A percentile compares a stretch with the other conserved stretches of the same genome.
These are phyloP conservation scores for Papilio elwesi DNA, from an alignment of 2,888 invertebrate genomes.

Conservation along the genomic window DNA sequence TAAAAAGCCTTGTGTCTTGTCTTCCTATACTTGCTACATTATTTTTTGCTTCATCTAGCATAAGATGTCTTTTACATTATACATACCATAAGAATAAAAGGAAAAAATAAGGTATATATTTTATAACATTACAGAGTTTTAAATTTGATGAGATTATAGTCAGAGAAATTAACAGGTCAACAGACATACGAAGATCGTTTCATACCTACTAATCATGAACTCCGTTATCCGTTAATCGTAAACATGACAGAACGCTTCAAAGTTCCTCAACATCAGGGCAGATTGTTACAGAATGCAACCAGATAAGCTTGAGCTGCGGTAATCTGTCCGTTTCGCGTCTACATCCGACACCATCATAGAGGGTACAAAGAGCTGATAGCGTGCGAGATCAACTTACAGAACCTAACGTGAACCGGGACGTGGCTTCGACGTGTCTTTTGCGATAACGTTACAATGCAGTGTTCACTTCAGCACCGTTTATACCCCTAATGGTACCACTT, in stretches of 20 bases:
- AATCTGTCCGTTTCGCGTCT: conserved; percentile 42
- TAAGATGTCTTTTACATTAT: no score
- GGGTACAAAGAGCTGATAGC: conserved; percentile 43
- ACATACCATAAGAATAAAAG: no score
- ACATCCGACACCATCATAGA: conserved; percentile 17
- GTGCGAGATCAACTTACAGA: conserved; percentile 61
- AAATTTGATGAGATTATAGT: neutral
- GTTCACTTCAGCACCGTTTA: conserved; percentile 69
- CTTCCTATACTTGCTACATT: no score
- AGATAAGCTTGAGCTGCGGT: conserved; percentile 42
- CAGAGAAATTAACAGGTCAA: neutral
- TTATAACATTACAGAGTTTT: no score
- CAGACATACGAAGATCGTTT: neutral
- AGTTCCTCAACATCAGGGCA: conserved; percentile 38
- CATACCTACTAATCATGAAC: conserved; percentile 12
- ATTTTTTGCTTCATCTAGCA: no score
- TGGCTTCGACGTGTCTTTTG: conserved; percentile 55
- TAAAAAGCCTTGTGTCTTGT: no score
- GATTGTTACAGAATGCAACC: conserved; percentile 23
- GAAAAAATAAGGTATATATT: no score
- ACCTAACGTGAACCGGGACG: conserved; percentile 58
- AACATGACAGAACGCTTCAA: conserved; percentile 40
- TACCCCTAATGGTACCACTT: conserved; percentile 59
- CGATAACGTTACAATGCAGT: conserved; percentile 76
- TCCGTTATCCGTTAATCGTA: conserved; percentile 38